Base-by-base conservation (phyloP, 1,140 invertebrate species). In the Drosophila prosaltans region DNA sequence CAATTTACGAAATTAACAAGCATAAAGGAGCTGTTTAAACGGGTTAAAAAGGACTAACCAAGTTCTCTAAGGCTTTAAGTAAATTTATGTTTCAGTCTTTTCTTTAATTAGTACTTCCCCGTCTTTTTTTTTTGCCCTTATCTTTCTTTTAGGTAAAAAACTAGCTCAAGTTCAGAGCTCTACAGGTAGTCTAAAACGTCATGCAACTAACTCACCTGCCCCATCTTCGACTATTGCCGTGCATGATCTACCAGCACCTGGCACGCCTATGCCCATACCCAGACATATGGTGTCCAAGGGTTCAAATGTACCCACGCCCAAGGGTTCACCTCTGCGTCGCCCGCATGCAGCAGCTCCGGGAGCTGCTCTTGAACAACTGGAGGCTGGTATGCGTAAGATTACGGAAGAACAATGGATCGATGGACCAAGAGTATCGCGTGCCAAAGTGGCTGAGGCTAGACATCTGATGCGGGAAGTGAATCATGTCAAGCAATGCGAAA, bases 361-460 rank as follows among this genome's bases (percentile, higher is more conserved):
- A 24, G 90, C 86, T 36, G 83, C 90, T 0, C 68, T 88, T 3
- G 83, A 88, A 9, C 83, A 88, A 36, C 54, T 88, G 11, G 83
- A 88, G 36, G 84, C 84, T 21, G 83, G 83, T 10, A 80, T 92
- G 78, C 72, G 88, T 0, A 82, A 93, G 91, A 74, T 93, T 77
- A 84, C 94, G 75, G 97, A 98, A 80, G 98, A 99, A 89, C 97
- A 98, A 85, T 99, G 98, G 98, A 97, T 99, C 62, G 98, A 99
- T 93, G 98, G 98, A 1, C 98, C 98, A 0, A 94, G 97, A 83
- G 96, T 98, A 77, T 96, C 96, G 0, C 96, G 96, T 80, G 96
- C 95, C 7, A 96, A 95, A 90, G 95, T 97, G n/a, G 96, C 95
- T 0, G 96, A 97, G 92, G 96, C 95, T 0, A 93, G 96, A 55